These are phyloP conservation scores for Mormyrus proboscirostris DNA, from an alignment of 2,797 vertebrate genomes.

Conservation along the genomic window DNA sequence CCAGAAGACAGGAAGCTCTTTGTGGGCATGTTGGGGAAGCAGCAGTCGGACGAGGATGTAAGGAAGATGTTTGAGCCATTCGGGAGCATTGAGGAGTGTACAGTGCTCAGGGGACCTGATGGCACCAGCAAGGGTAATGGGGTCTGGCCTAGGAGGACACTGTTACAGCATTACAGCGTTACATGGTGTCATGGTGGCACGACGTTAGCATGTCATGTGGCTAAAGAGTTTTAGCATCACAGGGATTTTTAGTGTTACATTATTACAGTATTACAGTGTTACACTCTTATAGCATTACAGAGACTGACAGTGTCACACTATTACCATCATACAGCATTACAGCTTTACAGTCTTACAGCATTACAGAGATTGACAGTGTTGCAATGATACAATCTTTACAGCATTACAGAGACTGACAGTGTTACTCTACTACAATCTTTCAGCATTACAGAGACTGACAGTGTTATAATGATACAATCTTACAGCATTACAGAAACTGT, in stretches of 20 bases:
- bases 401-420: not conserved
- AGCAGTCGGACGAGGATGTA: slow-evolving; percentile 86
- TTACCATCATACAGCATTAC: not conserved
- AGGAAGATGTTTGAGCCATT: slow-evolving; percentile 86
- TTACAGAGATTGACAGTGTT: not conserved
- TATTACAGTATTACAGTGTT: not conserved
- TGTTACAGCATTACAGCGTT: not conserved
- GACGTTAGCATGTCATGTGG: not conserved
- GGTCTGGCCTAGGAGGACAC: not conserved
- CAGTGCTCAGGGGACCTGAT: slow-evolving; percentile 82
- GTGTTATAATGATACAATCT: not conserved
- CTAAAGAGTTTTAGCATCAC: not conserved
- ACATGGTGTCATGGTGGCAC: not conserved
- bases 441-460: not conserved
- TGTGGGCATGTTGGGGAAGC: slow-evolving; percentile 90
- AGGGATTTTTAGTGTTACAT: not conserved
- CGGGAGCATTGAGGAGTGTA: slow-evolving; percentile 87
- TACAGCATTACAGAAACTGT: not conserved
- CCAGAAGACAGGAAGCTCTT: slow-evolving; percentile 88
- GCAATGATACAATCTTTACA: not conserved
- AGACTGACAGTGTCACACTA: not conserved
- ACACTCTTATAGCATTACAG: not conserved
- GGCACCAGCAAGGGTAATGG: slow-evolving; percentile 85
- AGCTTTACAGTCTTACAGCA: not conserved
- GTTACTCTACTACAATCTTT: not conserved